Percentiles rank a stretch among this genome's conserved stretches.
Evolutionary conservation across 2,113 vertebrate genomes (phyloP).

Genomic region (Eudyptes chrysolophus): DNA sequence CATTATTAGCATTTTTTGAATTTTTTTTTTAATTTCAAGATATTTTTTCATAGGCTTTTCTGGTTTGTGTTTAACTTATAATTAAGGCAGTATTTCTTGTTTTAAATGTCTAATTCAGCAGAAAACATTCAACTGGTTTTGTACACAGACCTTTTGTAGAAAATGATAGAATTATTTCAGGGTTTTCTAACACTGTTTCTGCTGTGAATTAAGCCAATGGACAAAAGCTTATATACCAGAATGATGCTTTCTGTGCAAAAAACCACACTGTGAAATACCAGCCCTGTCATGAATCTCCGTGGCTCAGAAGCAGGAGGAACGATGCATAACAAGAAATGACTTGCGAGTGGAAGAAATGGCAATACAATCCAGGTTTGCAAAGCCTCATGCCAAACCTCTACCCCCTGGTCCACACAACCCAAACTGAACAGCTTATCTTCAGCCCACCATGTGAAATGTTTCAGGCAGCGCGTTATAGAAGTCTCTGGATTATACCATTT

Average conservation of each 20-base stretch:
- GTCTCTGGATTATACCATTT: neutral
- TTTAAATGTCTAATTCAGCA: neutral
- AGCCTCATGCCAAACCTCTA: neutral
- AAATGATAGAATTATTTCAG: neutral
- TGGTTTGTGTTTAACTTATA: neutral
- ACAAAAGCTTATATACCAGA: neutral
- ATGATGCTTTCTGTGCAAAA: neutral
- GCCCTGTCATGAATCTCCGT: neutral
- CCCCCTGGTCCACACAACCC: neutral
- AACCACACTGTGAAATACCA: neutral
- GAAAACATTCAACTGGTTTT: neutral
- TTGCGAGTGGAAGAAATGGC: neutral
- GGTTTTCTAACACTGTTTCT: neutral
- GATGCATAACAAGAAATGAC: neutral
- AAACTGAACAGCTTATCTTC: neutral
- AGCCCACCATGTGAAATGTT: neutral
- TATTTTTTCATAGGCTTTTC: neutral
- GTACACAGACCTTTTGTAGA: neutral
- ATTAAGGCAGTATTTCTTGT: neutral
- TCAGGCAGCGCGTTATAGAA: fast-evolving
- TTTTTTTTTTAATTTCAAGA: neutral
- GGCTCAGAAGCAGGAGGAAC: neutral
- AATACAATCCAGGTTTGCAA: neutral
- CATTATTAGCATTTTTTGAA: neutral
- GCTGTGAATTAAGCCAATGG: neutral